These are phyloP conservation scores for Xyrichtys novacula DNA, from an alignment of 2,797 vertebrate species.

Conservation along the genomic window DNA sequence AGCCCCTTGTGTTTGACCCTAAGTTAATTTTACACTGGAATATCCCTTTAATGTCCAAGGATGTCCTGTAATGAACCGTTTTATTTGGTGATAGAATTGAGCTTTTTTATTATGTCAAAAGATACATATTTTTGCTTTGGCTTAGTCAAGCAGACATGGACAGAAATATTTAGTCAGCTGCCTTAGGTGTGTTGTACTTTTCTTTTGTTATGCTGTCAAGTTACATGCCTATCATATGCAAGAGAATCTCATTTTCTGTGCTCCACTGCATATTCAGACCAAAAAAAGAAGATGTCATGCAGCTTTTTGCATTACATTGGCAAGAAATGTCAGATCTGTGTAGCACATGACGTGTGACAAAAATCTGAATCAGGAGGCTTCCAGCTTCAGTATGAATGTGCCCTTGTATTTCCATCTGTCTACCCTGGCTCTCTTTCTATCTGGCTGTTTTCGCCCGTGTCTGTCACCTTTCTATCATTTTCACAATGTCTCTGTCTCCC, in stretches of 20 bases:
- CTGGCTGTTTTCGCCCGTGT: conserved; percentile 31
- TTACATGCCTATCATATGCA: conserved; percentile 18
- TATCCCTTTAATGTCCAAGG: neutral
- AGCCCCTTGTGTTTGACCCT: too few species aligned
- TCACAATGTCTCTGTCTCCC: conserved; percentile 38
- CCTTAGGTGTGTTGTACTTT: conserved; percentile 34
- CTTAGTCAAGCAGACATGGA: neutral
- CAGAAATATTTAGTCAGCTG: conserved; percentile 31
- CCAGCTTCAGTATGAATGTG: conserved; percentile 47
- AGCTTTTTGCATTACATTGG: conserved; percentile 35
- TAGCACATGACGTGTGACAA: conserved; percentile 51
- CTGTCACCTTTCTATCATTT: conserved; percentile 64
- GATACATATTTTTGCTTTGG: neutral
- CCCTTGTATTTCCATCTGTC: conserved; percentile 68
- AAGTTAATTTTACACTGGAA: too few species aligned
- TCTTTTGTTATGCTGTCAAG: conserved; percentile 19
- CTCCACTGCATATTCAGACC: conserved; percentile 9
- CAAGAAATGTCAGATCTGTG: conserved; percentile 50
- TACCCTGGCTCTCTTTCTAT: conserved; percentile 32
- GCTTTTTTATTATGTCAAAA: neutral
- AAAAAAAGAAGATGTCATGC: conserved; percentile 1
- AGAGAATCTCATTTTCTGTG: conserved; percentile 18
- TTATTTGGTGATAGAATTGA: conserved; percentile 11
- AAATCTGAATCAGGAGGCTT: conserved; percentile 43
- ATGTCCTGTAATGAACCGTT: neutral